A percentile compares a stretch with the other conserved stretches of the same genome.
Conservation (phyloP, 2,113 vertebrate species). For the Caranx melampygus region DNA sequence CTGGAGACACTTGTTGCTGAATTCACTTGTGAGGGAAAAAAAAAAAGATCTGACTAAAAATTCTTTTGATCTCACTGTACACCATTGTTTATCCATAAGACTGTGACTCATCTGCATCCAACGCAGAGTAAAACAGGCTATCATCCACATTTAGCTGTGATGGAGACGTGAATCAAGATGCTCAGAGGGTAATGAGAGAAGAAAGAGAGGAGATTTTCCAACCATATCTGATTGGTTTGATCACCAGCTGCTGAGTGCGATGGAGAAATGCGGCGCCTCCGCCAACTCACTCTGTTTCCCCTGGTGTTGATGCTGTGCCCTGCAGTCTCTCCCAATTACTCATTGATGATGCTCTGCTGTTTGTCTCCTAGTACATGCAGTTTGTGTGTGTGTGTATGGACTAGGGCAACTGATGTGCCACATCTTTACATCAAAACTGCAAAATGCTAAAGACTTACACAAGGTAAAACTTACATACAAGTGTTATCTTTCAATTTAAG, state of each 20-base stretch:
- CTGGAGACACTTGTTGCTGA: background rate
- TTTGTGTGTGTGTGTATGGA: constrained; percentile 30
- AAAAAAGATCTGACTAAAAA: background rate
- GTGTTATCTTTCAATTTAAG: background rate
- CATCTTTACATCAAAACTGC: background rate
- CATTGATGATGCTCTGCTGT: constrained; percentile 64
- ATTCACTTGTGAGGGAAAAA: background rate
- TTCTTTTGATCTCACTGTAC: background rate
- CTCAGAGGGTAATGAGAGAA: constrained; percentile 49
- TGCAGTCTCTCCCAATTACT: constrained; percentile 70
- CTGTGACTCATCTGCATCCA: constrained; percentile 50
- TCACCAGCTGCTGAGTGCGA: constrained; percentile 76
- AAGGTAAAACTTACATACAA: background rate
- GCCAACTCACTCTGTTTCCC: constrained; percentile 60
- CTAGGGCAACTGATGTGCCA: background rate
- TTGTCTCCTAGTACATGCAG: constrained; percentile 42
- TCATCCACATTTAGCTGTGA: constrained; percentile 45
- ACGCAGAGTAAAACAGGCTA: constrained; percentile 23
- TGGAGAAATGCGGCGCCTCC: constrained; percentile 55
- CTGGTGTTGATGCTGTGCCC: constrained; percentile 55
- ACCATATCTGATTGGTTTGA: constrained; percentile 72
- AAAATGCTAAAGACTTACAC: background rate
- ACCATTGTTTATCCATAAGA: constrained; percentile 11
- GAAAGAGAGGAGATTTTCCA: constrained; percentile 50
- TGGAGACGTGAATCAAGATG: constrained; percentile 57